Evolutionary conservation across 1,140 invertebrate genomes (phyloP).

Genomic region (Cephus cinctus): DNA sequence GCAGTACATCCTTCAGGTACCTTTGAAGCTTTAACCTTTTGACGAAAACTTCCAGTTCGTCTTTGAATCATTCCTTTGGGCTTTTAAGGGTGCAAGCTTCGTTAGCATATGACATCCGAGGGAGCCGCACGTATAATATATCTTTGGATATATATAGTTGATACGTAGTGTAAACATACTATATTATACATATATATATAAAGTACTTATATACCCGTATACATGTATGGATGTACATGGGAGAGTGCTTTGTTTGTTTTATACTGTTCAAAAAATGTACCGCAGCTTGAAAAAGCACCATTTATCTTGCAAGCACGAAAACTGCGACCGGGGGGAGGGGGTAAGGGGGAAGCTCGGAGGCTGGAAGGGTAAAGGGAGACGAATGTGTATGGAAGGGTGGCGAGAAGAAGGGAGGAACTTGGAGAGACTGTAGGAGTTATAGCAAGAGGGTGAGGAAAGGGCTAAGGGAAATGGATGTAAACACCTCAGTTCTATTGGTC

Average conservation of each 20-base stretch:
- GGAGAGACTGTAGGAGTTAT: background rate
- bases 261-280: constrained; percentile 1
- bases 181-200: too few species aligned
- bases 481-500: constrained; percentile 33
- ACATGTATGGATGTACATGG: too few species aligned
- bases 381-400: background rate
- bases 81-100: constrained; percentile 10
- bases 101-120: constrained; percentile 13
- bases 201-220: too few species aligned
- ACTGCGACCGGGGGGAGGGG: background rate
- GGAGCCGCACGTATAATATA: too few species aligned
- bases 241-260: constrained; percentile 12
- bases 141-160: too few species aligned
- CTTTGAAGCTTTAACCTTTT: too few species aligned
- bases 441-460: constrained; percentile 12
- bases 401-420: background rate
- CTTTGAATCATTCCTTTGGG: constrained; percentile 11
- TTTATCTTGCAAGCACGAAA: constrained; percentile 12
- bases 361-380: background rate
- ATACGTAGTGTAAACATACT: too few species aligned
- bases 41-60: background rate
- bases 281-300: constrained; percentile 10
- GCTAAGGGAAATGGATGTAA: constrained; percentile 16
- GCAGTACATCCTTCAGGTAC: too few species aligned
- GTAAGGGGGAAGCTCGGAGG: constrained; percentile 3